These are phyloP conservation scores for Acrocyrtus sp. DNA, from an alignment of 2,888 invertebrate genomes.

Conservation along the genomic window DNA sequence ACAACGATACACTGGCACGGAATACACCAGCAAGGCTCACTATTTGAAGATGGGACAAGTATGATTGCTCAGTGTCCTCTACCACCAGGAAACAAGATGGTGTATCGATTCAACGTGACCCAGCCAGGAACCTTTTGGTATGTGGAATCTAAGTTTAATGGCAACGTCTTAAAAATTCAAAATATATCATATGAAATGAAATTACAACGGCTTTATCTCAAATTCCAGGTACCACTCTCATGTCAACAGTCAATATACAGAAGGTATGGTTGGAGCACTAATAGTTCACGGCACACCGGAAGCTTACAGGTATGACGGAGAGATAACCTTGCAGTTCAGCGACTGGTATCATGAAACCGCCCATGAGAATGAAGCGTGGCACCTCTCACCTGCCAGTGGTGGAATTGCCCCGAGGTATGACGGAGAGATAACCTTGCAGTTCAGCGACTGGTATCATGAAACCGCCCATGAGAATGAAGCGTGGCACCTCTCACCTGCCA, in stretches of 20 bases:
- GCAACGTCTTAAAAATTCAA: background rate
- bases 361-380: slow-evolving; percentile 35
- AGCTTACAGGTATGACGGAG: slow-evolving; percentile 35
- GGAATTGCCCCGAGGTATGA: too few relatives aligned
- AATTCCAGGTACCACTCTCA: slow-evolving; percentile 52
- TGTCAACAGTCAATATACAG: slow-evolving; percentile 54
- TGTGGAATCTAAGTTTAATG: too few relatives aligned
- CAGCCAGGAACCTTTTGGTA: slow-evolving; percentile 58
- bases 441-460: slow-evolving; percentile 52
- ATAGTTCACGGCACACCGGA: slow-evolving; percentile 36
- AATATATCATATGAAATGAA: background rate
- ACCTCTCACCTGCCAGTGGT: slow-evolving; percentile 1
- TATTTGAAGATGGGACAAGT: slow-evolving; percentile 56
- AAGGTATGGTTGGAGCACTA: slow-evolving; percentile 54
- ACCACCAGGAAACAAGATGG: slow-evolving; percentile 17
- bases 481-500: slow-evolving; percentile 16
- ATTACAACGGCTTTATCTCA: background rate
- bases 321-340: slow-evolving; percentile 45
- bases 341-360: slow-evolving; percentile 50
- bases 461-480: slow-evolving; percentile 11
- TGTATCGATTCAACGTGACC: slow-evolving; percentile 41
- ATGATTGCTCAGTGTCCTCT: slow-evolving; percentile 56
- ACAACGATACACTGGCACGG: slow-evolving; percentile 59
- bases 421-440: slow-evolving; percentile 45
- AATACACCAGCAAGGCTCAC: slow-evolving; percentile 24